phyloP scores from a whole-genome alignment of 2,797 vertebrate species.

The Myripristis murdjan region DNA sequence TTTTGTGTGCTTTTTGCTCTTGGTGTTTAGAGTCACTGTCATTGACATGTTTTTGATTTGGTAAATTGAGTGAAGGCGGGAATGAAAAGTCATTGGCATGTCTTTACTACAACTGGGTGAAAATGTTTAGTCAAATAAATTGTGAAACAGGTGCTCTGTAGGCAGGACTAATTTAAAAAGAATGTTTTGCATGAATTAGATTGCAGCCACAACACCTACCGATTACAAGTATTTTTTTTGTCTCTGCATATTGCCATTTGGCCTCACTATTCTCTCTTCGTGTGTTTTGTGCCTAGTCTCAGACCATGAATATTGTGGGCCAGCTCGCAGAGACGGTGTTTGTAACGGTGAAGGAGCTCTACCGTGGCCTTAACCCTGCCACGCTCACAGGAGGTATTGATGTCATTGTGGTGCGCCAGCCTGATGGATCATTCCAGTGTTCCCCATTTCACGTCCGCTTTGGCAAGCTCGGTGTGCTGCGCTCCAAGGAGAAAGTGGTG shows the following conservation, averaged over 20 bases:
- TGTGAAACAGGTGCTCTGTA: background rate
- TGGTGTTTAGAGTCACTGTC: background rate
- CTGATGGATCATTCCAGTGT: slow-evolving; percentile 92
- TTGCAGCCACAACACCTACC: background rate
- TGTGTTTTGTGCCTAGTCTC: slow-evolving; percentile 70
- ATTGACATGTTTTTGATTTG: too few species aligned
- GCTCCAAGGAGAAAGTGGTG: slow-evolving; percentile 95
- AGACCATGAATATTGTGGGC: slow-evolving; percentile 96
- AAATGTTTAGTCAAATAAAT: background rate
- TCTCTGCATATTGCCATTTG: background rate
- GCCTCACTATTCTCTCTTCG: background rate
- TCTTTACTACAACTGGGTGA: background rate
- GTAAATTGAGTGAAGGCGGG: too few species aligned
- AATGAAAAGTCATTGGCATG: too few species aligned
- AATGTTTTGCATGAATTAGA: background rate
- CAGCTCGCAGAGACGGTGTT: slow-evolving; percentile 94
- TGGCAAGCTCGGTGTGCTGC: slow-evolving; percentile 95
- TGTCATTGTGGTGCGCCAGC: slow-evolving; percentile 93
- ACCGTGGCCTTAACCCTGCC: slow-evolving; percentile 93
- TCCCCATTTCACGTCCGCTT: slow-evolving; percentile 97
- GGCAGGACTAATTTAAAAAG: background rate
- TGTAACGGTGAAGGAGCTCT: slow-evolving; percentile 93
- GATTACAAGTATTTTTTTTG: slow-evolving; percentile 4
- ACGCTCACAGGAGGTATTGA: slow-evolving; percentile 94
- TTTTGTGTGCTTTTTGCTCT: background rate